Evolutionary conservation across 2,797 vertebrate species (phyloP).

Genomic region (Pseudomugil tenellus): DNA sequence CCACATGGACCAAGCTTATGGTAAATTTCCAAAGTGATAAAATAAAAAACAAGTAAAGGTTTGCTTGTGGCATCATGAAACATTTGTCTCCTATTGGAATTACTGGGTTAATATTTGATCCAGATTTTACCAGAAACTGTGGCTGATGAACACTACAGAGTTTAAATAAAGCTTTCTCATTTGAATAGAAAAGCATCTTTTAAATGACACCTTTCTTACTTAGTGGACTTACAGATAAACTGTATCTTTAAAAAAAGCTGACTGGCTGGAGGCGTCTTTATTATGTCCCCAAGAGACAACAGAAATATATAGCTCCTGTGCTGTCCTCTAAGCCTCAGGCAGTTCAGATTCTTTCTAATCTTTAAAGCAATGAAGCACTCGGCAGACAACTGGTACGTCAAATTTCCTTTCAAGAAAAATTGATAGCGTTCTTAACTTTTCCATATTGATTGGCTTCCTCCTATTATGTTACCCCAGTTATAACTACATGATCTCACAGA

Average conservation of each 20-base stretch:
- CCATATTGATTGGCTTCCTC: neutral
- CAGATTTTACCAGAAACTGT: slow-evolving; percentile 53
- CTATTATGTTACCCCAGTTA: slow-evolving; percentile 1
- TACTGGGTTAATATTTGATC: slow-evolving; percentile 67
- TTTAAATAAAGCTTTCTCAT: slow-evolving; percentile 55
- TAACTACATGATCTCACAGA: neutral
- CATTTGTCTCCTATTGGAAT: slow-evolving; percentile 70
- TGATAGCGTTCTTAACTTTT: slow-evolving; percentile 4
- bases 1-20: slow-evolving; percentile 50
- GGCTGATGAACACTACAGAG: slow-evolving; percentile 56
- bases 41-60: slow-evolving; percentile 70
- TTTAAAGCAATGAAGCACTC: slow-evolving; percentile 25
- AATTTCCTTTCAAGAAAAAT: slow-evolving; percentile 11
- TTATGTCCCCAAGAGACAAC: slow-evolving; percentile 18
- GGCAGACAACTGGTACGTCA: slow-evolving; percentile 1
- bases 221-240: slow-evolving; percentile 3
- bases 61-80: slow-evolving; percentile 71
- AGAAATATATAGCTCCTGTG: slow-evolving; percentile 12
- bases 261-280: slow-evolving; percentile 20
- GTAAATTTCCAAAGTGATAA: slow-evolving; percentile 74
- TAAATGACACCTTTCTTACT: slow-evolving; percentile 32
- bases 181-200: slow-evolving; percentile 45
- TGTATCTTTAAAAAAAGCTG: slow-evolving; percentile 17
- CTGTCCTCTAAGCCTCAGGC: slow-evolving; percentile 5
- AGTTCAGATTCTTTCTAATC: slow-evolving; percentile 27